Percentiles rank a stretch among this genome's conserved stretches.
Conservation (phyloP, 2,797 vertebrate genomes). For the Enteromius radiatus region DNA sequence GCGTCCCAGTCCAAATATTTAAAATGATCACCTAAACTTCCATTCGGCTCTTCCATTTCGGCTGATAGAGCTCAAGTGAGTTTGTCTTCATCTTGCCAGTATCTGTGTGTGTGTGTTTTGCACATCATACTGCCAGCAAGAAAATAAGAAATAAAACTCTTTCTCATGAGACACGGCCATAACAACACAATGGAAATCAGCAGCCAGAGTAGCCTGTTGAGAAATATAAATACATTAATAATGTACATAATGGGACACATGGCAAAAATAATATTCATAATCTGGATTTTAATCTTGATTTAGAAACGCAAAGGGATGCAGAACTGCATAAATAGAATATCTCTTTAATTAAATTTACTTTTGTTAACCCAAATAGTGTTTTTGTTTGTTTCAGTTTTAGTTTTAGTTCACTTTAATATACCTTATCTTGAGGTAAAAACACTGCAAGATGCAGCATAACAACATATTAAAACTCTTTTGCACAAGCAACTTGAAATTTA, state of each 20-base stretch:
- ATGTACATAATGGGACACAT: slow-evolving; percentile 13
- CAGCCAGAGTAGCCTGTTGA: slow-evolving; percentile 2
- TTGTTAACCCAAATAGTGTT: not conserved
- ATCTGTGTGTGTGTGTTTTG: not conserved
- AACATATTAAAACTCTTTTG: not conserved
- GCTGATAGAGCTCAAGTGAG: slow-evolving; percentile 70
- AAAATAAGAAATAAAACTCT: slow-evolving; percentile 42
- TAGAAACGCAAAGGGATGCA: not conserved
- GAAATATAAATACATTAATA: slow-evolving; percentile 28
- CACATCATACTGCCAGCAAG: slow-evolving; percentile 33
- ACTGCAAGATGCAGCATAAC: not conserved
- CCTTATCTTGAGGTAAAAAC: not conserved
- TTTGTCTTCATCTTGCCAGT: slow-evolving; percentile 57
- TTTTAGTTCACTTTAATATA: no score
- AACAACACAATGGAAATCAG: slow-evolving; percentile 38
- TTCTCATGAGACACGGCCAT: slow-evolving; percentile 31
- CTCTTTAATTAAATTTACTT: not conserved
- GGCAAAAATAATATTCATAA: not conserved
- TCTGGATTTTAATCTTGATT: slow-evolving; percentile 25
- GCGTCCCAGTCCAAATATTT: slow-evolving; percentile 89
- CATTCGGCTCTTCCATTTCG: slow-evolving; percentile 79
- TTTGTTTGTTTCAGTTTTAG: no score
- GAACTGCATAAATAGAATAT: not conserved
- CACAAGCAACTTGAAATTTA: not conserved
- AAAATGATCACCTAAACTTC: slow-evolving; percentile 86